phyloP scores from a whole-genome alignment of 1,140 invertebrate species.

The Drosophila littoralis region DNA sequence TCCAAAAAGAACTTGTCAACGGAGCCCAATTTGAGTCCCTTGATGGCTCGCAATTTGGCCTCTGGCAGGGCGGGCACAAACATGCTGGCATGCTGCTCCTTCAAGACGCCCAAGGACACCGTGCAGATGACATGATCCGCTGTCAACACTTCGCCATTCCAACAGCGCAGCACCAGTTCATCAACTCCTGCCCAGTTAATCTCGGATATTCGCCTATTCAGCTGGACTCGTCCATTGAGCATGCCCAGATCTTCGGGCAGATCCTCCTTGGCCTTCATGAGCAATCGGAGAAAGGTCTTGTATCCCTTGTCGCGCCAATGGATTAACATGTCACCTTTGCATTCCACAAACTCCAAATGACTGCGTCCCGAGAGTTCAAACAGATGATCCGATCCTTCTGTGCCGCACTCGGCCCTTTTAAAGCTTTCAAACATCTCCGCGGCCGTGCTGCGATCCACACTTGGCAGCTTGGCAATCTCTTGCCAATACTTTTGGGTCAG shows the following conservation, averaged over 20 bases:
- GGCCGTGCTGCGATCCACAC: constrained; percentile 68
- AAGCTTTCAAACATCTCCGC: constrained; percentile 84
- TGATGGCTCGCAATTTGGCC: constrained; percentile 87
- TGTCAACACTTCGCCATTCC: constrained; percentile 86
- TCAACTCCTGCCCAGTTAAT: constrained; percentile 82
- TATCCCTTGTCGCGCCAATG: constrained; percentile 88
- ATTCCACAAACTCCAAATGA: constrained; percentile 86
- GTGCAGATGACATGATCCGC: constrained; percentile 89
- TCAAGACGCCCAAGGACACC: constrained; percentile 89
- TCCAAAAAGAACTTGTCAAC: constrained; percentile 91
- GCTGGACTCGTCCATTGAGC: constrained; percentile 78
- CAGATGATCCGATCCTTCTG: constrained; percentile 87
- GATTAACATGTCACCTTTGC: constrained; percentile 86
- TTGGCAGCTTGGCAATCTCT: constrained; percentile 51
- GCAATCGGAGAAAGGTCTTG: constrained; percentile 86
- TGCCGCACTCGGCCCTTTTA: constrained; percentile 85
- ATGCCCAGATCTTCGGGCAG: constrained; percentile 50
- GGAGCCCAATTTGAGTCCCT: constrained; percentile 88
- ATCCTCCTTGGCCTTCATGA: constrained; percentile 82
- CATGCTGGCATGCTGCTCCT: constrained; percentile 86
- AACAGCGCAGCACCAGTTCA: constrained; percentile 85
- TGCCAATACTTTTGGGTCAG: constrained; percentile 78
- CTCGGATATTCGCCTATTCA: constrained; percentile 85
- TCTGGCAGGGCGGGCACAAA: constrained; percentile 87
- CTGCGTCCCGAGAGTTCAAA: constrained; percentile 86